phyloP scores from a whole-genome alignment of 2,113 vertebrate genomes.

The Cryptoleucopteryx plumbea region DNA sequence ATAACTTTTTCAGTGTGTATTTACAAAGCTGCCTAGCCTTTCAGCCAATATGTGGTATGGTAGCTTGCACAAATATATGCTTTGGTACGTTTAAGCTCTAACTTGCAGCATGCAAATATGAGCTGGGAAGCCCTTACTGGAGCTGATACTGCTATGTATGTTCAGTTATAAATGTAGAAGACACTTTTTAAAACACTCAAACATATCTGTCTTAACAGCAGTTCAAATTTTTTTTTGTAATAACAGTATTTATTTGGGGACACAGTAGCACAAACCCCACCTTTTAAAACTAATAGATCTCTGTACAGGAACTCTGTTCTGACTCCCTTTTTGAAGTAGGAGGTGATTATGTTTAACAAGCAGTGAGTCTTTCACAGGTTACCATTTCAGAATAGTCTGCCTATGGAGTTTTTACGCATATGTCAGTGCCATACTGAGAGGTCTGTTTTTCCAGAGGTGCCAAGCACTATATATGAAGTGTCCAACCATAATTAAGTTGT shows the following conservation, averaged over 20 bases:
- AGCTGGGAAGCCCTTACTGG: neutral
- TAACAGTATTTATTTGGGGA: neutral
- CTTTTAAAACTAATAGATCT: neutral
- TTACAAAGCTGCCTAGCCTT: conserved; percentile 33
- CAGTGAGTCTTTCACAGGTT: neutral
- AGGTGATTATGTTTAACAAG: neutral
- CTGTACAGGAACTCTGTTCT: neutral
- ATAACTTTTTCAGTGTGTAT: conserved; percentile 12
- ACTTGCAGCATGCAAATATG: neutral
- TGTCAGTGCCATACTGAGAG: neutral
- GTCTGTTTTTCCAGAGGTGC: neutral
- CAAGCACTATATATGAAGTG: neutral
- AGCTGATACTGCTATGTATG: neutral
- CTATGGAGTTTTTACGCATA: neutral
- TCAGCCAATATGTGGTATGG: neutral
- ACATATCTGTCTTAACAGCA: neutral
- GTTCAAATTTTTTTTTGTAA: neutral
- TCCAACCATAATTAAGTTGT: neutral
- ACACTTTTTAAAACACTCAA: neutral
- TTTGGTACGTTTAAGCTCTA: neutral
- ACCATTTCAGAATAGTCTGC: neutral
- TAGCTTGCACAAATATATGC: conserved; percentile 27
- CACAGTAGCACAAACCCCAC: neutral
- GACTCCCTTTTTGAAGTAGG: neutral
- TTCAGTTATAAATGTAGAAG: conserved; percentile 4